These are phyloP conservation scores for Staurois parvus DNA, from an alignment of 2,797 vertebrate species.

Conservation along the genomic window DNA sequence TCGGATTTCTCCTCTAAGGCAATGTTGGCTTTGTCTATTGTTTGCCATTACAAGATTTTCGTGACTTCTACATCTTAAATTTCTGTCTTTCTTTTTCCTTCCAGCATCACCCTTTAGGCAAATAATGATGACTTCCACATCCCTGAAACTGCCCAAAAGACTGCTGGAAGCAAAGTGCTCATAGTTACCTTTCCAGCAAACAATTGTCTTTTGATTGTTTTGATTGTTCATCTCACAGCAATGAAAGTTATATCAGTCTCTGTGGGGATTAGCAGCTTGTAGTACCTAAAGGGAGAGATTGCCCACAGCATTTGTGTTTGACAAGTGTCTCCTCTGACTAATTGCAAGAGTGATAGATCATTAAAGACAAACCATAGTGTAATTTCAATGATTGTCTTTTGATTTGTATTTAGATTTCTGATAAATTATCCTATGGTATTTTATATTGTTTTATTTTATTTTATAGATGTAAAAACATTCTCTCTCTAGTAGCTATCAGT, in stretches of 20 bases:
- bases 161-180: conserved; percentile 72
- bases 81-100: conserved; percentile 80
- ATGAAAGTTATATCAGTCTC: conserved; percentile 67
- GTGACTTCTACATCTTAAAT: conserved; percentile 84
- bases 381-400: not conserved
- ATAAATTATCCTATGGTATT: not conserved
- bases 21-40: conserved; percentile 85
- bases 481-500: too few relatives aligned
- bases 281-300: conserved; percentile 63
- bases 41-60: conserved; percentile 82
- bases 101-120: conserved; percentile 80
- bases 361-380: not conserved
- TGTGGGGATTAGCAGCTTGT: conserved; percentile 66
- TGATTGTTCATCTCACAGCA: conserved; percentile 63
- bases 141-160: conserved; percentile 76
- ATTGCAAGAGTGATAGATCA: not conserved
- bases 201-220: conserved; percentile 64
- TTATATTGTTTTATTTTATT: not conserved
- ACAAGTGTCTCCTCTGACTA: conserved; percentile 9
- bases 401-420: not conserved
- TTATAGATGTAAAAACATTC: not conserved
- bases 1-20: conserved; percentile 91
- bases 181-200: conserved; percentile 63
- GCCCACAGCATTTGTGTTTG: conserved; percentile 63
- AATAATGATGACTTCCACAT: conserved; percentile 78